Base-by-base conservation (phyloP, 2,888 invertebrate genomes). In the Euzetes globulus region DNA sequence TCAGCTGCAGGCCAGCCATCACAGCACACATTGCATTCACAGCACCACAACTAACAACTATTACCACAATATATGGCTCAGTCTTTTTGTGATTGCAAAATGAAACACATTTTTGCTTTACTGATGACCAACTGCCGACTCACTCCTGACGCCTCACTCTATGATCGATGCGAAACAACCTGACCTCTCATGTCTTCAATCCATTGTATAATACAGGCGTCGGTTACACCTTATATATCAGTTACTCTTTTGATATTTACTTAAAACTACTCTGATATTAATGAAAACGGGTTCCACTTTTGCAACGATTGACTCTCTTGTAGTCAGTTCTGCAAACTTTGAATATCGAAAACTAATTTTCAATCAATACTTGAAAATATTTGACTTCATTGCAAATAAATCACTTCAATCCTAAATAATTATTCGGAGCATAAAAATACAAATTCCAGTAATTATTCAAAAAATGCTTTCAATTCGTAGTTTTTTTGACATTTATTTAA, bases 1-100 rank as follows among this genome's bases (percentile, higher is more conserved):
- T 60, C 60, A 60, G 60, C 60, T 60, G 60, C 60, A 29, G 60
- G 60, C 60, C 60, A 60, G 60, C 60, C 60, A 52, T 52, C 52
- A 52, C n/a, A 19, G 52, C 52, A 60, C 60, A 22, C n/a, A 27
- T 60, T 27, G 60, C 60, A 50, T 50, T n/a, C 50, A 50, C 50
- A 50, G 17, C n/a, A n/a, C 19, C 50, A n/a, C 50, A n/a, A 50
- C 19, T n/a, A 15, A 60, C 60, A 60, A 60, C 60, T 60, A 60
- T 60, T 60, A 60, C 60, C 13, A 25, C 60, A 60, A 60, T 60
- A 19, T 60, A 60, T 60, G 19, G 60, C 60, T 22, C 58, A 22
- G 60, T 60, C 60, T 60, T 60, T 60, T 60, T 60, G 60, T 60
- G 60, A 60, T 60, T 60, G 17, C 22, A 27, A 60, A 60, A 29